Percentiles rank a stretch among this genome's conserved stretches.
Conservation (phyloP, 2,113 vertebrate species). For the Jacana jacana region DNA sequence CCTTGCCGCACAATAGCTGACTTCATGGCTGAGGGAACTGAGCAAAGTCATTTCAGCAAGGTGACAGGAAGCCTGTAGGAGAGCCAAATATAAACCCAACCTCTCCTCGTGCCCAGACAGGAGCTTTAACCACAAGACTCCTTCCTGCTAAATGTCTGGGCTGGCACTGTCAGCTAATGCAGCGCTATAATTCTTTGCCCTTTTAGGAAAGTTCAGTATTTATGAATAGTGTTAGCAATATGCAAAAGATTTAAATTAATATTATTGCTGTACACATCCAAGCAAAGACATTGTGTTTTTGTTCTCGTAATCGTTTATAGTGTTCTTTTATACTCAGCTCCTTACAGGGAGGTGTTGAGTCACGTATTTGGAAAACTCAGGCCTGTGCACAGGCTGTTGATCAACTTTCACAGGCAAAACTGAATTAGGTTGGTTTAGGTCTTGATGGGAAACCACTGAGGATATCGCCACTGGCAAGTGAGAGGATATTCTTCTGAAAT, state of each 20-base stretch:
- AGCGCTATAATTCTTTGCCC: background rate
- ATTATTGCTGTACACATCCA: background rate
- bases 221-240: background rate
- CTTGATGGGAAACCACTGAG: background rate
- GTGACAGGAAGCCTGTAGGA: background rate
- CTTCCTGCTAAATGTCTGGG: background rate
- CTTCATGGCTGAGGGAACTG: background rate
- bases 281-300: background rate
- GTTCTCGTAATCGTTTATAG: background rate
- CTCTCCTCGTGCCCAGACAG: background rate
- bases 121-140: background rate
- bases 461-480: background rate
- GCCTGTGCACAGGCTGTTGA: background rate
- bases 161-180: background rate
- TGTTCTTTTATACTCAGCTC: background rate
- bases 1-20: background rate
- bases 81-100: background rate
- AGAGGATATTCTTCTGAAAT: background rate
- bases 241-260: background rate
- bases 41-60: background rate
- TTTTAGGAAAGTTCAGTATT: background rate
- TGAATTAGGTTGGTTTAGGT: background rate
- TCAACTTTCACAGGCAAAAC: background rate
- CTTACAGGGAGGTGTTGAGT: background rate
- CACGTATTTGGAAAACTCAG: background rate